phyloP scores from a whole-genome alignment of 1,140 invertebrate genomes.

The Sminthurinus signatus region DNA sequence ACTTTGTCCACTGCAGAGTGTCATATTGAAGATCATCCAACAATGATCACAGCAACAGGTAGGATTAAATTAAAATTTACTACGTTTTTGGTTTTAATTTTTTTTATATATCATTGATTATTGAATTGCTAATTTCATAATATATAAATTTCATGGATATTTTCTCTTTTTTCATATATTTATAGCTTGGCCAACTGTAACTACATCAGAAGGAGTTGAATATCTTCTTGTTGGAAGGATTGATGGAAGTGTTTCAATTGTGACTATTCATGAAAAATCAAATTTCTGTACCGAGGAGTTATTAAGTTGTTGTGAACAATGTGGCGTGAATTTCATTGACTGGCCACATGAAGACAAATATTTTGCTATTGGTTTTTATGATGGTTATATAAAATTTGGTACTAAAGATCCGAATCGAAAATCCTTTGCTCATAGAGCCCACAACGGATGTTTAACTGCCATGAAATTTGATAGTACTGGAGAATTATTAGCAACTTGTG shows the following conservation, averaged over 20 bases:
- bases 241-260: slow-evolving; percentile 49
- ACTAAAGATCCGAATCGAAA: slow-evolving; percentile 11
- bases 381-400: slow-evolving; percentile 25
- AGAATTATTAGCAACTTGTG: slow-evolving; percentile 51
- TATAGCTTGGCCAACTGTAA: slow-evolving; percentile 51
- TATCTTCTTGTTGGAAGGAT: slow-evolving; percentile 52
- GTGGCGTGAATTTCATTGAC: slow-evolving; percentile 24
- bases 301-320: slow-evolving; percentile 11
- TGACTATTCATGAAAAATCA: slow-evolving; percentile 44
- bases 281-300: slow-evolving; percentile 35
- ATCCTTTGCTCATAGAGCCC: slow-evolving; percentile 12
- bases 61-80: too few species aligned
- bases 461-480: slow-evolving; percentile 54
- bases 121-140: too few species aligned
- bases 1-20: slow-evolving; percentile 45
- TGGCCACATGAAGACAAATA: slow-evolving; percentile 25
- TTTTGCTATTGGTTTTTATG: slow-evolving; percentile 22
- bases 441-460: slow-evolving; percentile 45
- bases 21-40: slow-evolving; percentile 47
- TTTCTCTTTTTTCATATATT: too few species aligned
- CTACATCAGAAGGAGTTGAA: slow-evolving; percentile 45
- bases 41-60: slow-evolving; percentile 51
- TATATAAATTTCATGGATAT: too few species aligned
- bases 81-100: too few species aligned
- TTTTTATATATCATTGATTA: too few species aligned